Conservation (phyloP, 1,140 invertebrate genomes). For the Tribolium castaneum region DNA sequence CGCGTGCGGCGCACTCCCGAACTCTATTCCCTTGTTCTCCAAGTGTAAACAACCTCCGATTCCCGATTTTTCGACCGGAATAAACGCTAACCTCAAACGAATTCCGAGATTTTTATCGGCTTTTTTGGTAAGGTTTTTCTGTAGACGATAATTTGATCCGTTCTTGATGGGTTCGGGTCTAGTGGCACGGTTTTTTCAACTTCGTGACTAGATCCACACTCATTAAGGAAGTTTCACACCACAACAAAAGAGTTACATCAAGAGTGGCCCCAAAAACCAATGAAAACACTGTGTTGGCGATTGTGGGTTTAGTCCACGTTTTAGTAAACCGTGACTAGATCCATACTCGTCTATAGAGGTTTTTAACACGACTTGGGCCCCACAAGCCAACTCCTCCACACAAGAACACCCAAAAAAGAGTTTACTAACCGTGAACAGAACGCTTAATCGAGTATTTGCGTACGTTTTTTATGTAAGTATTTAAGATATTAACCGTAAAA, state of each 20-base stretch:
- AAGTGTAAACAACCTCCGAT: slow-evolving; percentile 55
- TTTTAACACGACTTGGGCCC: background rate
- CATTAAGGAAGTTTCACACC: slow-evolving; percentile 70
- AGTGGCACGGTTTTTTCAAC: slow-evolving; percentile 71
- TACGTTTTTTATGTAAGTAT: too few relatives aligned
- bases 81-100: slow-evolving; percentile 48
- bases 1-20: slow-evolving; percentile 22
- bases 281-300: slow-evolving; percentile 72
- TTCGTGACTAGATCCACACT: slow-evolving; percentile 91
- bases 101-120: slow-evolving; percentile 34
- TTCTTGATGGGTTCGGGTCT: slow-evolving; percentile 77
- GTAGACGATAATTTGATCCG: slow-evolving; percentile 39
- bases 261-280: background rate
- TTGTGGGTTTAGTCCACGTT: slow-evolving; percentile 83
- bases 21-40: slow-evolving; percentile 26
- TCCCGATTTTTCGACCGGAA: slow-evolving; percentile 45
- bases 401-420: background rate
- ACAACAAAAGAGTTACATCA: background rate
- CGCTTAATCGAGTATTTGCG: too few relatives aligned
- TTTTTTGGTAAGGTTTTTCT: background rate
- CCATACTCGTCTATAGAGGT: slow-evolving; percentile 83
- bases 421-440: too few relatives aligned
- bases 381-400: background rate
- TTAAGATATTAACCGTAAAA: too few relatives aligned
- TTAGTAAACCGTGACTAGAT: slow-evolving; percentile 79